Base-by-base conservation (phyloP, 2,113 vertebrate species). In the Ochotona princeps region DNA sequence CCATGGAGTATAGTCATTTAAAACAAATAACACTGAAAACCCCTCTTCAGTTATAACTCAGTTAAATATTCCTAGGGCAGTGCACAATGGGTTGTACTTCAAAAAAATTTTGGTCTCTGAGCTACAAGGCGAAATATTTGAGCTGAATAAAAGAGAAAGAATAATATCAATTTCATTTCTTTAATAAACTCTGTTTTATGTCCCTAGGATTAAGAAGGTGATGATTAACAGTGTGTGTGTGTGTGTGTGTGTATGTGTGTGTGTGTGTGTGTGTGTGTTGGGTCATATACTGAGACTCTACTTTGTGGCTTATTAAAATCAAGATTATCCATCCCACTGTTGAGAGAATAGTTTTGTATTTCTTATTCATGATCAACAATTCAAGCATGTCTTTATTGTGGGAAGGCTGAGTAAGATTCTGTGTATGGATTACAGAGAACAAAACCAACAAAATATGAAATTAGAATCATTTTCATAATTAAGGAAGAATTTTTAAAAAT, bases 391-490 rank as follows among this genome's bases (percentile, higher is more conserved):
- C 10, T 51, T 57, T n/a, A 57, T 83, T 70, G 25, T 7, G 10
- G 0, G 20, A 1, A 3, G 0, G 12, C 13, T 49, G 0, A 60
- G 0, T 38, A 75, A 93, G 23, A 74, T 83, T 11, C 0, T 5
- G 65, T 70, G 12, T 78, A 54, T 63, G 1, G 13, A 67, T 75
- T 47, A 89, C 18, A 57, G 54, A 69, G 30, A 2, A 10, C 72
- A 70, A 1, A 76, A 83, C 70, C 25, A 14, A 44, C 5, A 23
- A 61, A 25, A 0, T 67, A 23, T 82, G 17, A 70, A 85, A 35
- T 84, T 72, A 44, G 25, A 51, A 32, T 70, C 7, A 93, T 38
- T 81, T 87, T 91, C 23, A 66, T 51, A 1, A 67, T 73, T 69
- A 17, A 47, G 13, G 35, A 11, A 6, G 44, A 89, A 60, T 23